Base-by-base conservation (phyloP, 2,888 invertebrate species). In the Rhimphoctona megacephalus region DNA sequence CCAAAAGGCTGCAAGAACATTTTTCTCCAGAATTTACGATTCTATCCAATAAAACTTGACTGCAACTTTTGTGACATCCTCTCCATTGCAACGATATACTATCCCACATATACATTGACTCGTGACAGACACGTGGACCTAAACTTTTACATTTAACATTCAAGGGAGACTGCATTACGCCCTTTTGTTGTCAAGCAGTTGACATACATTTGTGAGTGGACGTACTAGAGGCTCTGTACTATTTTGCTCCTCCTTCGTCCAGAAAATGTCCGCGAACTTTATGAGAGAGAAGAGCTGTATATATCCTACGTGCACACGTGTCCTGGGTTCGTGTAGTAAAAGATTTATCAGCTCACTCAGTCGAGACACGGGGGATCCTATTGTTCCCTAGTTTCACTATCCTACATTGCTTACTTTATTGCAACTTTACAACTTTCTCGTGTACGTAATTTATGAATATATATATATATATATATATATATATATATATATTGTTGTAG, bases 341-440 rank as follows among this genome's bases (percentile, higher is more conserved):
- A 83, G 77, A 83, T 86, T 86, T 83, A 83, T 86, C 83, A 86
- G 83, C 73, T 61, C 11, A 17, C 61, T 73, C 64, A 69, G 52
- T 39, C 66, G 67, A 81, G 72, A 77, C 52, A 83, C 69, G 49
- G 57, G 49, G 57, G 67, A 81, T 74, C 67, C 81, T 52, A 61
- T 36, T 81, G 81, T 74, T 73, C 25, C 64, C 46, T 39, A 74
- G 74, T 54, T 77, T 73, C 70, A 25, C 72, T 66, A 22, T 76
- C 64, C 57, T n/a, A 39, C 67, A 39, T 57, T 39, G 69, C 30
- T 73, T 70, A 64, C 74, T 66, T 64, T 49, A 64, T 66, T 76
- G 64, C 64, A 22, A 30, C 74, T 72, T 33, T 78, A 79, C 76
- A 25, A 81, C 77, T 64, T 61, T 43, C 66, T 22, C 39, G 17